Conservation (phyloP, 1,140 invertebrate genomes). For the Zeugodacus cucurbitae region DNA sequence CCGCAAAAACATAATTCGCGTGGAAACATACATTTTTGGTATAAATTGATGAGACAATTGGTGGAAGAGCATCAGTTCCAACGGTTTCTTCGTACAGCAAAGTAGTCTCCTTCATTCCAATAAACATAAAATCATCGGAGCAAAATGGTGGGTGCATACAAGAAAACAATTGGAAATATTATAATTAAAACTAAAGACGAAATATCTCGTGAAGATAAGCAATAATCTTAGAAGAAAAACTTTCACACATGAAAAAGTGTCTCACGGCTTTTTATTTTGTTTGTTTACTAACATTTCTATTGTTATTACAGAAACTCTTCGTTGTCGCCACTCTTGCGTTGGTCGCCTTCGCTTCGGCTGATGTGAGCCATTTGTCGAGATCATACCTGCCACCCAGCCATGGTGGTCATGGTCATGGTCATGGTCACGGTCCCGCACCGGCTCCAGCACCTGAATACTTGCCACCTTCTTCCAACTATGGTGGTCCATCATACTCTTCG, state of each 20-base stretch:
- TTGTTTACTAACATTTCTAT: too few species aligned
- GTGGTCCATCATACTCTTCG: neutral
- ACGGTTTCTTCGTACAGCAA: slow-evolving; percentile 57
- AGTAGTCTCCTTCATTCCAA: slow-evolving; percentile 20
- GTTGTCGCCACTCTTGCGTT: slow-evolving; percentile 57
- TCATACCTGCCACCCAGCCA: slow-evolving; percentile 52
- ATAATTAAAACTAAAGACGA: too few species aligned
- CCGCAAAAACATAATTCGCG: neutral
- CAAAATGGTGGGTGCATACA: slow-evolving; percentile 56
- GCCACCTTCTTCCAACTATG: slow-evolving; percentile 47
- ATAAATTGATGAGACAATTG: slow-evolving; percentile 59
- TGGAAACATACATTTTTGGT: slow-evolving; percentile 50
- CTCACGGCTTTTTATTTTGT: too few species aligned
- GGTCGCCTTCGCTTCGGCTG: slow-evolving; percentile 58
- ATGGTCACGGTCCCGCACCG: neutral
- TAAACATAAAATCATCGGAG: neutral
- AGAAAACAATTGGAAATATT: neutral
- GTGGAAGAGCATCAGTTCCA: slow-evolving; percentile 64
- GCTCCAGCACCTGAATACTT: slow-evolving; percentile 55
- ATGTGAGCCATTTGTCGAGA: slow-evolving; percentile 59
- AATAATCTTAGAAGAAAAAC: too few species aligned
- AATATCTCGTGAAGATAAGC: too few species aligned
- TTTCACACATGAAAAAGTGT: too few species aligned
- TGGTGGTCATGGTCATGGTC: neutral
- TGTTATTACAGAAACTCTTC: slow-evolving; percentile 57